phyloP scores from a whole-genome alignment of 2,888 invertebrate genomes.

The Seira musarum region DNA sequence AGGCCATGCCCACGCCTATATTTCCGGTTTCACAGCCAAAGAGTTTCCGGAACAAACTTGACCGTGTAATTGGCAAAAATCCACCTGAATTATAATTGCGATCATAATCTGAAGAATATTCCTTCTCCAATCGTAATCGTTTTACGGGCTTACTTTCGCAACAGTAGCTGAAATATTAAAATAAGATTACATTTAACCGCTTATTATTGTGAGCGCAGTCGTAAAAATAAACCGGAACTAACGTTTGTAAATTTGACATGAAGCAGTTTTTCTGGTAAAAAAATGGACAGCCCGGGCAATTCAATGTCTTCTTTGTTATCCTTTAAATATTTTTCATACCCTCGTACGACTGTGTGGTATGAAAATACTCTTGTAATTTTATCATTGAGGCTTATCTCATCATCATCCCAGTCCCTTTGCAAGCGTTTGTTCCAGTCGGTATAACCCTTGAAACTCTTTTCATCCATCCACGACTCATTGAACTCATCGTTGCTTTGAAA shows the following conservation, averaged over 20 bases:
- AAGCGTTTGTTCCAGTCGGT: slow-evolving; percentile 27
- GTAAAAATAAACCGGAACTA: no score
- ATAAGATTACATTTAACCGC: no score
- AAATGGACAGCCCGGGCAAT: slow-evolving; percentile 29
- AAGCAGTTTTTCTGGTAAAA: slow-evolving; percentile 31
- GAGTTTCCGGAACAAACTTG: slow-evolving; percentile 26
- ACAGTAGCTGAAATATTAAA: slow-evolving; percentile 1
- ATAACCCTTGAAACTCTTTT: slow-evolving; percentile 37
- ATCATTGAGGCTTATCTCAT: slow-evolving; percentile 30
- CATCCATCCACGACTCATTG: slow-evolving; percentile 27
- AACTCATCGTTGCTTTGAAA: slow-evolving; percentile 15
- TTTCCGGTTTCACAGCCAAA: slow-evolving; percentile 33
- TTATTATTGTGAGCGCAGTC: no score
- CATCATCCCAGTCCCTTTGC: slow-evolving; percentile 21
- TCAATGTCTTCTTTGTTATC: slow-evolving; percentile 15
- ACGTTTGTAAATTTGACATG: slow-evolving; percentile 46
- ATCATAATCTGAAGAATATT: background rate
- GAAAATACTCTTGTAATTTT: slow-evolving; percentile 32
- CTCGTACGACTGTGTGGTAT: slow-evolving; percentile 36
- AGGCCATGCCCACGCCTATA: background rate
- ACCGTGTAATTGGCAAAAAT: slow-evolving; percentile 4
- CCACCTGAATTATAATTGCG: background rate
- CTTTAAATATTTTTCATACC: slow-evolving; percentile 29
- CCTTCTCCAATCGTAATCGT: background rate
- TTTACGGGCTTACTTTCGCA: slow-evolving; percentile 21